phyloP scores from a whole-genome alignment of 2,888 invertebrate genomes.

The Crossocerus cetratus region DNA sequence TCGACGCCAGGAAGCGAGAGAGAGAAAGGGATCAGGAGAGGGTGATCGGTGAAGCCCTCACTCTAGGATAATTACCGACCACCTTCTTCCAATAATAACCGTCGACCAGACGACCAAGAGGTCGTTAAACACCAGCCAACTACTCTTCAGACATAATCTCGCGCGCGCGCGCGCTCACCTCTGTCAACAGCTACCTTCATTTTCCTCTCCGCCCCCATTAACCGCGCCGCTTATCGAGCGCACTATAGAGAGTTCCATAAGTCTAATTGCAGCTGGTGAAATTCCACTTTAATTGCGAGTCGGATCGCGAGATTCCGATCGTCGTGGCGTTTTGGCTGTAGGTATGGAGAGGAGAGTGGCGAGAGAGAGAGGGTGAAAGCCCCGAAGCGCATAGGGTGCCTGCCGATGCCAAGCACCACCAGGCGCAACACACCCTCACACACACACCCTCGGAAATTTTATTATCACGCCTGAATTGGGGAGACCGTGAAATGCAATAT shows the following conservation, averaged over 20 bases:
- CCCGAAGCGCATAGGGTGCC: too few relatives aligned
- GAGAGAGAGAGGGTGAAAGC: too few relatives aligned
- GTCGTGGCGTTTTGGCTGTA: too few relatives aligned
- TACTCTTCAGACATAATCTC: not conserved
- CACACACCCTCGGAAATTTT: too few relatives aligned
- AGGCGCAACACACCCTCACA: too few relatives aligned
- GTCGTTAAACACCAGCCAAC: not conserved
- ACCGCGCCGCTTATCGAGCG: not conserved
- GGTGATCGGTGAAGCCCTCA: conserved; percentile 22
- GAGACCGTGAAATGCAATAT: too few relatives aligned
- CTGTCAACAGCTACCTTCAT: not conserved
- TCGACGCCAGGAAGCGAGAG: not conserved
- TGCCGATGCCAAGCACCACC: too few relatives aligned
- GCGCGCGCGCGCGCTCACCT: not conserved
- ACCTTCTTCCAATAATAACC: conserved; percentile 48
- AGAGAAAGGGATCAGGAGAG: conserved; percentile 9
- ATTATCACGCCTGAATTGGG: too few relatives aligned
- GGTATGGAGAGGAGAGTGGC: too few relatives aligned
- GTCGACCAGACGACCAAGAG: not conserved
- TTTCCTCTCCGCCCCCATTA: not conserved
- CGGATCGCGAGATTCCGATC: not conserved
- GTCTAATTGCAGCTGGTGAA: conserved; percentile 1
- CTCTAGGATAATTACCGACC: conserved; percentile 59
- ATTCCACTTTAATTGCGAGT: conserved; percentile 1
- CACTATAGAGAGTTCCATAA: not conserved